A percentile compares a stretch with the other conserved stretches of the same genome.
These are phyloP conservation scores for Bradysia coprophila DNA, from an alignment of 1,140 invertebrate genomes.

Conservation along the genomic window DNA sequence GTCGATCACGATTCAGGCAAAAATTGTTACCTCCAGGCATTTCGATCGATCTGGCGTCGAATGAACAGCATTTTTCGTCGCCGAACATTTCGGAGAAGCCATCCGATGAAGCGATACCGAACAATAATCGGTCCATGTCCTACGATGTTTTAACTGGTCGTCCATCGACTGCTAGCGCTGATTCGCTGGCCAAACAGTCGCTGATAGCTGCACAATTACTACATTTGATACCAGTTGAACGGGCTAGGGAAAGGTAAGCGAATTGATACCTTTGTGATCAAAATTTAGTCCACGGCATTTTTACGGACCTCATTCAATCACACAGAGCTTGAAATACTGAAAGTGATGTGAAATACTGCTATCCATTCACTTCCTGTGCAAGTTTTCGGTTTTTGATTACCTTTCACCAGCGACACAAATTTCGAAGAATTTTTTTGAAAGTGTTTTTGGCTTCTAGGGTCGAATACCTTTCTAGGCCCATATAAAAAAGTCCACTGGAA, in stretches of 20 bases:
- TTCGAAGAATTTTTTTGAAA: no score
- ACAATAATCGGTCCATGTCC: conserved; percentile 16
- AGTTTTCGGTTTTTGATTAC: no score
- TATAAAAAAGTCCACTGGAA: no score
- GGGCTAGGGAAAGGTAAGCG: conserved; percentile 53
- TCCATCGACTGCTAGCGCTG: conserved; percentile 28
- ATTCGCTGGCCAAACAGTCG: conserved; percentile 50
- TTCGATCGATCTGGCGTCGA: neutral
- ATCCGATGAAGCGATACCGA: conserved; percentile 6
- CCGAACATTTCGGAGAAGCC: conserved; percentile 16
- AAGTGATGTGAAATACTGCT: no score
- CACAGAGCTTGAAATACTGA: no score
- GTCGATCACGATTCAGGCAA: conserved; percentile 17
- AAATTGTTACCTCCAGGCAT: conserved; percentile 21
- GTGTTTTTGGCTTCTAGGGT: no score
- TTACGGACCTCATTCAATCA: no score
- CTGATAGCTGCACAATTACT: conserved; percentile 57
- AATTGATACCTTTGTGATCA: no score
- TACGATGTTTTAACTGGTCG: conserved; percentile 12
- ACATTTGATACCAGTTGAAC: conserved; percentile 57
- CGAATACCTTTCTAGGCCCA: no score
- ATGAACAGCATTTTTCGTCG: conserved; percentile 21
- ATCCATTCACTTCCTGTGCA: no score
- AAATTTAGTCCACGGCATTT: no score
- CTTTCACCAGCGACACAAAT: no score